Evolutionary conservation across 2,888 invertebrate genomes (phyloP), one percentile per base, ranked within the genome.

Genomic region (Leucophenga montana): DNA sequence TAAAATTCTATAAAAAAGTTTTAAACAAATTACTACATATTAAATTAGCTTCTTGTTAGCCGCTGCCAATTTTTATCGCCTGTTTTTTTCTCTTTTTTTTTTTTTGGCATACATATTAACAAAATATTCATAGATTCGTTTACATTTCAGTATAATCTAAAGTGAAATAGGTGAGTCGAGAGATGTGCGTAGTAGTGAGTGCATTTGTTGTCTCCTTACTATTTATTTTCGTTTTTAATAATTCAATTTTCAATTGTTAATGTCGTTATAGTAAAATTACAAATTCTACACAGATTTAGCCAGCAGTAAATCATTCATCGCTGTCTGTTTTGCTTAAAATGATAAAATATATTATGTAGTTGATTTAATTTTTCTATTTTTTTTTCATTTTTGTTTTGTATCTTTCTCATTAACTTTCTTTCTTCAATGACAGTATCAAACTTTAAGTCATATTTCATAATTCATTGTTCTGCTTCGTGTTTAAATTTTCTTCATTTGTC

Each of bases 101-200:
- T 72, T 74, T 73, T 79, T 82, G 78, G 77, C 78, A 74, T 75
- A 70, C 69, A 71, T 75, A 78, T 75, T 64, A 70, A 70, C 74
- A 80, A 77, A 76, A 73, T 73, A 76, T 48, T 71, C n/a, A 27
- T 57, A 57, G 50, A 16, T 18, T 50, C 18, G 20, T 9, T 56
- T 56, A 14, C 27, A 3, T 56, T 22, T 56, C 14, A 20, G 14
- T 18, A 56, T 22, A 13, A 56, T 22, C 27, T 22, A 18, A 22
- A 56, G 14, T 22, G 13, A 56, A 27, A 56, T 27, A 20, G 14
- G 18, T 22, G 20, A 20, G 54, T 13, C 13, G 54, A 22, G 22
- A 16, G 53, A 53, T 53, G 16, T 18, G 22, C 13, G 54, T 11
- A 14, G 54, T 54, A 13, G 54, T 54, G 54, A 20, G 54, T 54